phyloP scores from a whole-genome alignment of 2,113 vertebrate genomes.

The Phrynosoma platyrhinos region DNA sequence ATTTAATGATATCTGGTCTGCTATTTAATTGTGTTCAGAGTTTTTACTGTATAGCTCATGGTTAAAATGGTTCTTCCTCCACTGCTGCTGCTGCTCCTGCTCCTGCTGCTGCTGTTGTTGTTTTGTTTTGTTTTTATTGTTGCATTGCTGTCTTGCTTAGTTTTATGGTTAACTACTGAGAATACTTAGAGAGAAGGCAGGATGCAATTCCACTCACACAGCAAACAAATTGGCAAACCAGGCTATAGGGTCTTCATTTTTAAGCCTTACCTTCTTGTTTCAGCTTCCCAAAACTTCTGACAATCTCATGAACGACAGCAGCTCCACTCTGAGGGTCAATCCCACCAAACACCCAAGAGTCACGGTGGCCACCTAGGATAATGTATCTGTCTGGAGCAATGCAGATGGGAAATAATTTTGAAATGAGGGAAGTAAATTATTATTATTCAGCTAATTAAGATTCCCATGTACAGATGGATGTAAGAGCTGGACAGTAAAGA shows the following conservation, averaged over 20 bases:
- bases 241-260: neutral
- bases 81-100: neutral
- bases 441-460: neutral
- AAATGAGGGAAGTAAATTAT: neutral
- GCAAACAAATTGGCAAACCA: neutral
- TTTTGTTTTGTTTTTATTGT: neutral
- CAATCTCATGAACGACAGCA: slow-evolving; percentile 90
- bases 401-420: neutral
- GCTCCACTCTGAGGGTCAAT: slow-evolving; percentile 94
- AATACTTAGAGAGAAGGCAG: neutral
- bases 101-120: no score
- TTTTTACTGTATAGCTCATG: neutral
- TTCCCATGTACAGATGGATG: no score
- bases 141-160: neutral
- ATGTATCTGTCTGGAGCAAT: slow-evolving; percentile 89
- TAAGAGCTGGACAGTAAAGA: no score
- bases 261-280: slow-evolving; percentile 80
- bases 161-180: neutral
- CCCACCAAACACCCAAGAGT: slow-evolving; percentile 96
- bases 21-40: neutral
- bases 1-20: neutral
- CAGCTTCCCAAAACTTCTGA: slow-evolving; percentile 86
- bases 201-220: neutral
- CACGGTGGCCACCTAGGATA: slow-evolving; percentile 94
- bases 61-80: neutral